phyloP scores from a whole-genome alignment of 2,797 vertebrate genomes.

The Lepilemur ruficaudatus region DNA sequence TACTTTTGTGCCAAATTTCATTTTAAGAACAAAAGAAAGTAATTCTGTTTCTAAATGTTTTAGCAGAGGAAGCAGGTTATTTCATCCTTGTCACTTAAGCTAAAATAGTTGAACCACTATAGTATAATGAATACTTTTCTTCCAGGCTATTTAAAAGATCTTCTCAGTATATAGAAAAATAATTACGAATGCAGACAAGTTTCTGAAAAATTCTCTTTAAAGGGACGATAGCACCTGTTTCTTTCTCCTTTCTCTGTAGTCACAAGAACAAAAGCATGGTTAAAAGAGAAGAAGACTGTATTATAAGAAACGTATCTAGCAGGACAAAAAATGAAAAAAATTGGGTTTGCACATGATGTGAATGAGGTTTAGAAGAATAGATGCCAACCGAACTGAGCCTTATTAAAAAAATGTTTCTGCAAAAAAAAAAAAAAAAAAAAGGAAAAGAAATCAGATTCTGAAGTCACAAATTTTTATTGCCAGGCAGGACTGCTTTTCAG shows the following conservation, averaged over 20 bases:
- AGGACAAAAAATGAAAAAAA: background rate
- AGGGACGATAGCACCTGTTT: background rate
- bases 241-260: background rate
- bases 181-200: constrained; percentile 14
- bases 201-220: constrained; percentile 58
- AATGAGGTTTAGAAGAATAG: constrained; percentile 33
- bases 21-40: constrained; percentile 35
- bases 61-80: constrained; percentile 33
- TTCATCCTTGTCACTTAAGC: constrained; percentile 45
- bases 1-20: background rate
- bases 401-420: background rate
- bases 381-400: constrained; percentile 9
- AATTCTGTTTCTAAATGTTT: background rate
- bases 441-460: constrained; percentile 64
- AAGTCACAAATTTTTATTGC: constrained; percentile 72
- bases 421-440: background rate
- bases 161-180: background rate
- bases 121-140: constrained; percentile 31
- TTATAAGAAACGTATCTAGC: constrained; percentile 48
- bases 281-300: constrained; percentile 25
- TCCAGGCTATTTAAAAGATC: constrained; percentile 21
- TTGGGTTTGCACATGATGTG: background rate
- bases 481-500: constrained; percentile 73
- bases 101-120: constrained; percentile 29
- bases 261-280: constrained; percentile 13